Conservation (phyloP, 2,888 invertebrate species). For the Drosophila paramelanica region DNA sequence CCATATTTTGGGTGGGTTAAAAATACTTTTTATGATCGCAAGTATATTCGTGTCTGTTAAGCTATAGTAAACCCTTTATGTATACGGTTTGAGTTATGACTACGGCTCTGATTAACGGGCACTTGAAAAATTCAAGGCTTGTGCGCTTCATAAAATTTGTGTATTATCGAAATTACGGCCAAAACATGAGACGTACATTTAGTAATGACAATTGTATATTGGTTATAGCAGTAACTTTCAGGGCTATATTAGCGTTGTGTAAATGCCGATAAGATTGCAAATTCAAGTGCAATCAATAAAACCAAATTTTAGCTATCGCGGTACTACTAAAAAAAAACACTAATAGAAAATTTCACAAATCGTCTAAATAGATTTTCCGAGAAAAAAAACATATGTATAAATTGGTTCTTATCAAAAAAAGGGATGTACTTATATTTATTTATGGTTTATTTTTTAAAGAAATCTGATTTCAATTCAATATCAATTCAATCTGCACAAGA, state of each 20-base stretch:
- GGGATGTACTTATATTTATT: constrained; percentile 1
- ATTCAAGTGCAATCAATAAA: constrained; percentile 25
- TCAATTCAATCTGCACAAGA: constrained; percentile 28
- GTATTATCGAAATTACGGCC: constrained; percentile 13
- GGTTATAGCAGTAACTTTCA: constrained; percentile 16
- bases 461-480: constrained; percentile 23
- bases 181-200: constrained; percentile 10
- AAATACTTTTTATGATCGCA: too few relatives aligned
- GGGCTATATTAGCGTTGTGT: constrained; percentile 9
- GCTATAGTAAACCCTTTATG: neutral
- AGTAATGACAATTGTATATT: constrained; percentile 26
- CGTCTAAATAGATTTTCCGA: neutral
- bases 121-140: neutral
- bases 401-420: neutral
- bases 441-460: neutral
- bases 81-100: constrained; percentile 9
- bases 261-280: constrained; percentile 51
- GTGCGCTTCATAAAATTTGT: constrained; percentile 19
- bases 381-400: neutral
- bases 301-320: constrained; percentile 28
- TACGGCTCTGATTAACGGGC: neutral
- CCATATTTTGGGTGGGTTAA: neutral
- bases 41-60: neutral
- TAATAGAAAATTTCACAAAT: constrained; percentile 24
- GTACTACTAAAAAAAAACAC: neutral